Percentiles rank a stretch among this genome's conserved stretches.
Evolutionary conservation across 2,113 vertebrate species (phyloP).

Genomic region (Planiliza haematocheilus): DNA sequence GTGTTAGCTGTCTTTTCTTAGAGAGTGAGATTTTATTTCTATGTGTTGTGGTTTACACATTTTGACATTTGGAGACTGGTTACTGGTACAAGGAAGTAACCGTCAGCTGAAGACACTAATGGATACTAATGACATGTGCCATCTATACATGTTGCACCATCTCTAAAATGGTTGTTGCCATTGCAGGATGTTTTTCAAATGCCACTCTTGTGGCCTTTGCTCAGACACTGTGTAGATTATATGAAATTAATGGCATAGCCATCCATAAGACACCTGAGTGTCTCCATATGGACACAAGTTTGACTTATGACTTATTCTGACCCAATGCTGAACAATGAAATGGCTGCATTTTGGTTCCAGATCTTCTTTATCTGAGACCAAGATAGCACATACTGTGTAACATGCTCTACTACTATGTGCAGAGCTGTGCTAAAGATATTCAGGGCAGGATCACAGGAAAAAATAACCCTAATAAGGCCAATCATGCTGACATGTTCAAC

Average conservation of each 20-base stretch:
- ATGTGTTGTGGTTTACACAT: too few species aligned
- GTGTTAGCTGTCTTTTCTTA: too few species aligned
- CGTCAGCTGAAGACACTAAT: too few species aligned
- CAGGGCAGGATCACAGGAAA: background rate
- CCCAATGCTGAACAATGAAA: background rate
- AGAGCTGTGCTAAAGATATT: background rate
- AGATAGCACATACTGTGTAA: background rate
- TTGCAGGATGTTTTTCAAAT: background rate
- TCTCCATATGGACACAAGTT: background rate
- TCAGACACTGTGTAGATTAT: background rate
- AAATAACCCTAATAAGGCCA: background rate
- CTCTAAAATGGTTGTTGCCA: background rate
- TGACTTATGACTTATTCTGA: too few species aligned
- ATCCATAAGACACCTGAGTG: too few species aligned
- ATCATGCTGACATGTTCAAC: constrained; percentile 10
- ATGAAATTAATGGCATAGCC: too few species aligned
- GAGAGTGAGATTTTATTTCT: too few species aligned
- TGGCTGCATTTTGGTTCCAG: background rate
- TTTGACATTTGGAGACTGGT: too few species aligned
- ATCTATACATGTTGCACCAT: background rate
- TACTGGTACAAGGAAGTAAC: too few species aligned
- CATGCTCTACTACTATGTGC: background rate
- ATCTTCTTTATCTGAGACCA: background rate
- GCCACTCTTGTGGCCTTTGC: background rate
- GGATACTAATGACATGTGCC: too few species aligned